A percentile compares a stretch with the other conserved stretches of the same genome.
These are phyloP conservation scores for Pammene aurita DNA, from an alignment of 2,888 invertebrate genomes.

Conservation along the genomic window DNA sequence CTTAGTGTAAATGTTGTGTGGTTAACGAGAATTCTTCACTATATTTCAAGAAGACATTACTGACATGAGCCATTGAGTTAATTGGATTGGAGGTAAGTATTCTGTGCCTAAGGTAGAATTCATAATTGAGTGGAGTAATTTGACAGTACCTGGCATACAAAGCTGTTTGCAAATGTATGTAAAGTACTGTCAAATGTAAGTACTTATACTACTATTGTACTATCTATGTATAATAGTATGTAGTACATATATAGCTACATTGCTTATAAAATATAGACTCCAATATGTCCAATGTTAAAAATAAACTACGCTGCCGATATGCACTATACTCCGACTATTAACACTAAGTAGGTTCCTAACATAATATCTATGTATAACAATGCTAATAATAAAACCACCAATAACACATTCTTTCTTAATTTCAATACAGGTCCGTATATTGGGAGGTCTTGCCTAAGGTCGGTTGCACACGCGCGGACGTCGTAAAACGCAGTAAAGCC, in stretches of 20 bases:
- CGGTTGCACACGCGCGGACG: constrained; percentile 35
- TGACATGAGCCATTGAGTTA: neutral
- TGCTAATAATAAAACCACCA: neutral
- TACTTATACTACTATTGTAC: too few relatives aligned
- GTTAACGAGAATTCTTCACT: too few relatives aligned
- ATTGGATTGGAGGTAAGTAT: neutral
- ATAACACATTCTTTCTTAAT: neutral
- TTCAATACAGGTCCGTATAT: constrained; percentile 2
- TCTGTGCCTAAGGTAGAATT: too few relatives aligned
- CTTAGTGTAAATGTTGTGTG: too few relatives aligned
- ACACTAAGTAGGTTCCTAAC: neutral
- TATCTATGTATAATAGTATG: too few relatives aligned
- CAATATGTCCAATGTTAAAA: constrained; percentile 14
- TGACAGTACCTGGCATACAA: too few relatives aligned
- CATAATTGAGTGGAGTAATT: too few relatives aligned
- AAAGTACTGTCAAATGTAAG: too few relatives aligned
- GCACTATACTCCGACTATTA: neutral
- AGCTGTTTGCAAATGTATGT: too few relatives aligned
- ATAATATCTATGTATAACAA: neutral
- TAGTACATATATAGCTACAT: neutral
- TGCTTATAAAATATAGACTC: neutral
- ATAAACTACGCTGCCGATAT: constrained; percentile 3
- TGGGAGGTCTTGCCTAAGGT: constrained; percentile 35
- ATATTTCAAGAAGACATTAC: neutral
- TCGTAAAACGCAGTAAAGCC: constrained; percentile 39